phyloP scores from a whole-genome alignment of 2,888 invertebrate species.

The Napeogenes inachia region DNA sequence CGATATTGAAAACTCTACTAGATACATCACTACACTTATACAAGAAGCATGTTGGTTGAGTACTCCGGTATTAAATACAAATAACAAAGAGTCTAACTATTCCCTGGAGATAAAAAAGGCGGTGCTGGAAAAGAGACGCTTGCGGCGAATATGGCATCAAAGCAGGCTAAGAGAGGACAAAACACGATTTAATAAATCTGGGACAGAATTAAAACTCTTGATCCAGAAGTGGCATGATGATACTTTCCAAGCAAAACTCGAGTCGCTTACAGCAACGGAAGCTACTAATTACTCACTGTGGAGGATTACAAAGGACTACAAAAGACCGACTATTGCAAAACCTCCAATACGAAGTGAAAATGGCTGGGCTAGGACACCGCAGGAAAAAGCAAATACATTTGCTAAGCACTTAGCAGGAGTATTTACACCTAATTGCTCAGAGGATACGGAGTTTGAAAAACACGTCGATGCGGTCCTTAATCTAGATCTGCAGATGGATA shows the following conservation, averaged over 20 bases:
- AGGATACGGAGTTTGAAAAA: too few species aligned
- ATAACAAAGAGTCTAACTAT: too few species aligned
- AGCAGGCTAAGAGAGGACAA: not conserved
- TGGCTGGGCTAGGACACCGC: too few species aligned
- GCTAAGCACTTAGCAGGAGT: too few species aligned
- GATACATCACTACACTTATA: too few species aligned
- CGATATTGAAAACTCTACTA: not conserved
- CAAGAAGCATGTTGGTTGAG: not conserved
- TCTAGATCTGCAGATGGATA: too few species aligned
- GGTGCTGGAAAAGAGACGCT: not conserved
- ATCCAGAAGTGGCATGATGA: not conserved
- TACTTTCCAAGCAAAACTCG: not conserved
- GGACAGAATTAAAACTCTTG: not conserved
- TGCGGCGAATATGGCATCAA: not conserved
- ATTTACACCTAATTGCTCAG: too few species aligned
- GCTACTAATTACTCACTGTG: not conserved
- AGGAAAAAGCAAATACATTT: too few species aligned
- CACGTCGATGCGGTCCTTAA: too few species aligned
- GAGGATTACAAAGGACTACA: too few species aligned
- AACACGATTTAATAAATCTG: not conserved
- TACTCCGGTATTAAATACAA: not conserved
- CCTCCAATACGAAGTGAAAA: too few species aligned
- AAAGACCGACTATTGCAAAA: too few species aligned
- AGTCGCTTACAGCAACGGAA: not conserved
- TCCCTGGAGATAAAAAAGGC: not conserved